Evolutionary conservation across 2,888 invertebrate genomes (phyloP).

Genomic region (Metopia argyrocephala): DNA sequence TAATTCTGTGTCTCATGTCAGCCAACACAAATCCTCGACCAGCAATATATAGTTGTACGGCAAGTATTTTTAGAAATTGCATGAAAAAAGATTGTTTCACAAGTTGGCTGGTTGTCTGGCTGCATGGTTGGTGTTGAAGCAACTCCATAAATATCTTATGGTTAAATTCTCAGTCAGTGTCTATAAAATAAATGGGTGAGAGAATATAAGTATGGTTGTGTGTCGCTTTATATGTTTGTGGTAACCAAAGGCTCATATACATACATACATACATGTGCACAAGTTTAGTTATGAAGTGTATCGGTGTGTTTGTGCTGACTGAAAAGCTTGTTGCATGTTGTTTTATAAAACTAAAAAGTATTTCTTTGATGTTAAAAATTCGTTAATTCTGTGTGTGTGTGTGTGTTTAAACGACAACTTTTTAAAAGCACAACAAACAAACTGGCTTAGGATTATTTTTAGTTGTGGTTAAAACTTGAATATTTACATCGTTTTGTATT

Average conservation of each 20-base stretch:
- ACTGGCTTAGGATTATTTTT: slow-evolving; percentile 54
- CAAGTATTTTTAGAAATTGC: background rate
- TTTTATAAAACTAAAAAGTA: slow-evolving; percentile 44
- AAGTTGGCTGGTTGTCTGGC: background rate
- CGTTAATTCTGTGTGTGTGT: background rate
- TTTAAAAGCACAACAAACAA: slow-evolving; percentile 10
- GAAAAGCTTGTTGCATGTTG: slow-evolving; percentile 53
- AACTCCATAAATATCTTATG: slow-evolving; percentile 52
- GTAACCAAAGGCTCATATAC: background rate
- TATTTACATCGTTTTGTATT: slow-evolving; percentile 50
- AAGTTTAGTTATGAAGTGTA: too few species aligned
- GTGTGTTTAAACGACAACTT: background rate
- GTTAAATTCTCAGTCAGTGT: slow-evolving; percentile 28
- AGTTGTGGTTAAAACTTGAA: slow-evolving; percentile 62
- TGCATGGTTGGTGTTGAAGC: background rate
- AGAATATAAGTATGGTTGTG: background rate
- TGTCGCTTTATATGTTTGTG: background rate
- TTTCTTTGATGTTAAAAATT: slow-evolving; percentile 45
- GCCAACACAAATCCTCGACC: background rate
- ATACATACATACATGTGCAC: background rate
- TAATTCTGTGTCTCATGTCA: too few species aligned
- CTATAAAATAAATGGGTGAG: background rate
- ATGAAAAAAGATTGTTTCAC: background rate
- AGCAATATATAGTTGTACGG: background rate
- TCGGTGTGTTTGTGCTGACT: background rate